A percentile compares a stretch with the other conserved stretches of the same genome.
These are phyloP conservation scores for Nibea albiflora DNA, from an alignment of 2,113 vertebrate species.

Conservation along the genomic window DNA sequence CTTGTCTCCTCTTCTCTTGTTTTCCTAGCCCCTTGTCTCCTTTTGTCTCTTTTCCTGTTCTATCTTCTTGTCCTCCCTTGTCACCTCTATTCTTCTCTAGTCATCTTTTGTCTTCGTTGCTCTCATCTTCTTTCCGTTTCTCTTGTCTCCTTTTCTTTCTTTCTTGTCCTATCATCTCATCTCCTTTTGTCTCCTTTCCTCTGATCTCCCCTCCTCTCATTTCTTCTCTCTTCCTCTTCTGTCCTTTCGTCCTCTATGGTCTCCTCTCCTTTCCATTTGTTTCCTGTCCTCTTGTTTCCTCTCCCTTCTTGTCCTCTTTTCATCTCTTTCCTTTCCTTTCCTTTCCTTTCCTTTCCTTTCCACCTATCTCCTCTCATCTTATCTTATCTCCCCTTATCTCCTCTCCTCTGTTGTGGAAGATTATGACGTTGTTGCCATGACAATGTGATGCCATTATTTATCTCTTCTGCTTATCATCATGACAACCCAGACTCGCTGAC, in stretches of 20 bases:
- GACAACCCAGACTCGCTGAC: slow-evolving; percentile 67
- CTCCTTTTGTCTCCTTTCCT: background rate
- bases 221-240: background rate
- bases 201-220: background rate
- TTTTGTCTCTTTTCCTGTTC: background rate
- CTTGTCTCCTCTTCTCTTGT: background rate
- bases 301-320: background rate
- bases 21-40: background rate
- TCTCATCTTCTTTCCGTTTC: background rate
- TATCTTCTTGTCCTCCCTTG: background rate
- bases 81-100: no score
- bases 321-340: background rate
- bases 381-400: background rate
- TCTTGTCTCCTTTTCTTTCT: background rate
- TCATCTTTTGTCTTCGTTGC: no score
- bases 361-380: background rate
- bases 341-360: background rate
- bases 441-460: slow-evolving; percentile 67
- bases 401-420: slow-evolving; percentile 38
- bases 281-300: background rate
- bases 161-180: background rate
- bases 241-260: background rate
- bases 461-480: slow-evolving; percentile 64
- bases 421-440: slow-evolving; percentile 73
- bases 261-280: background rate